phyloP scores from a whole-genome alignment of 2,888 invertebrate species.

The Polietes domitor region DNA sequence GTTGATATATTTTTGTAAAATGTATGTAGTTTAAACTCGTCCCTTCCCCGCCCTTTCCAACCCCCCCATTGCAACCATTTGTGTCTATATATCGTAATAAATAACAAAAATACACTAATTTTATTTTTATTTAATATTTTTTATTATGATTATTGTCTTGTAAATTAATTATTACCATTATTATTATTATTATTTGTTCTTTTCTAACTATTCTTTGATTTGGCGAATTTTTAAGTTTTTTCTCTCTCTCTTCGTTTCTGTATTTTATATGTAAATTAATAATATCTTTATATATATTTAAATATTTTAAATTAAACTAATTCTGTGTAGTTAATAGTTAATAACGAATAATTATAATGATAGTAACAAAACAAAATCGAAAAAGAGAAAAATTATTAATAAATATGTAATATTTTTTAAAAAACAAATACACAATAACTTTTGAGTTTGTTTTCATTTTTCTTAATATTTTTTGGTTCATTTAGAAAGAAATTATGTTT shows the following conservation, averaged over 20 bases:
- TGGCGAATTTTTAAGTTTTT: neutral
- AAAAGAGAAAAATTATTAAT: constrained; percentile 39
- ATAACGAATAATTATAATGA: constrained; percentile 16
- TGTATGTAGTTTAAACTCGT: neutral
- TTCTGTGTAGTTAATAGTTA: constrained; percentile 4
- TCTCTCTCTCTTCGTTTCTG: neutral
- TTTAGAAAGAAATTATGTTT: too few relatives aligned
- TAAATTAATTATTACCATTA: neutral
- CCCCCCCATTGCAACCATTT: too few relatives aligned
- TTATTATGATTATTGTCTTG: neutral
- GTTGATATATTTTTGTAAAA: constrained; percentile 18
- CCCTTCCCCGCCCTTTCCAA: neutral
- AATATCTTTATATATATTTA: neutral
- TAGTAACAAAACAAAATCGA: constrained; percentile 2
- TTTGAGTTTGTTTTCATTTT: constrained; percentile 4
- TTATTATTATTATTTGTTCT: neutral
- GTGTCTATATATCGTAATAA: neutral
- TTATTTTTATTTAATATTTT: neutral
- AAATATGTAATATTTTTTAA: constrained; percentile 29
- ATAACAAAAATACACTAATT: neutral
- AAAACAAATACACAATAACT: neutral
- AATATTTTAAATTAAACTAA: constrained; percentile 13
- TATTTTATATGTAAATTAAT: constrained; percentile 5
- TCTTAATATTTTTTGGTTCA: neutral
- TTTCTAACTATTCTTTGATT: neutral